Evolutionary conservation across 2,113 vertebrate species (phyloP).

Genomic region (Myxocyprinus asiaticus): DNA sequence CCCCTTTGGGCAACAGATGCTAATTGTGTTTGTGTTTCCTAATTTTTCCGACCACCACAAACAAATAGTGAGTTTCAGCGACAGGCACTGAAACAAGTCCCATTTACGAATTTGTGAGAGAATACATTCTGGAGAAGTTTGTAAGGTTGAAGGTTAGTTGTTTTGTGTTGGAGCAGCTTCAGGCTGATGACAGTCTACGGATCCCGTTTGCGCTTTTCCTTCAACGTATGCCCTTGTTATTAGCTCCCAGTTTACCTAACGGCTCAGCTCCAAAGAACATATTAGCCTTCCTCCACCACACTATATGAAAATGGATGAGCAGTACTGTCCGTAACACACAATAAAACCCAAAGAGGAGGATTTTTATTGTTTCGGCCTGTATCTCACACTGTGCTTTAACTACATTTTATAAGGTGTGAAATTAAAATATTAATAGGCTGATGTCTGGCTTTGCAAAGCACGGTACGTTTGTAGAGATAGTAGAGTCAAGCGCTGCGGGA

Average conservation of each 20-base stretch:
- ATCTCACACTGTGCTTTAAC: slow-evolving; percentile 59
- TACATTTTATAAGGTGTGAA: slow-evolving; percentile 75
- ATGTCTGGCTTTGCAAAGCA: slow-evolving; percentile 58
- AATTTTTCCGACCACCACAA: slow-evolving; percentile 25
- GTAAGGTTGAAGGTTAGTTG: not conserved
- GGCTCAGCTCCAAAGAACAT: slow-evolving; percentile 42
- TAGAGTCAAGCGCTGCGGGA: slow-evolving; percentile 26
- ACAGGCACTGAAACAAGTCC: slow-evolving; percentile 12
- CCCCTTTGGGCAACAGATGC: slow-evolving; percentile 10
- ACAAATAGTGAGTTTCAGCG: not conserved
- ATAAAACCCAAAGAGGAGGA: slow-evolving; percentile 56
- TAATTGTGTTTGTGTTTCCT: slow-evolving; percentile 48
- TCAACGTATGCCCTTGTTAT: slow-evolving; percentile 43
- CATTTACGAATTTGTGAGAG: not conserved
- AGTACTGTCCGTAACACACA: slow-evolving; percentile 55
- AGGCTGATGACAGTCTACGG: slow-evolving; percentile 31
- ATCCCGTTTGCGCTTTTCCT: slow-evolving; percentile 12
- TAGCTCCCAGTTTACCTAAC: slow-evolving; percentile 49
- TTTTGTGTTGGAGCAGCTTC: not conserved
- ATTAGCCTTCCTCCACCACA: slow-evolving; percentile 51
- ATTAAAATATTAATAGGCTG: slow-evolving; percentile 73
- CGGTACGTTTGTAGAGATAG: slow-evolving; percentile 43
- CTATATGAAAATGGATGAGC: slow-evolving; percentile 51
- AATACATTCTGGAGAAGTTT: not conserved
- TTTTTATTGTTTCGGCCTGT: slow-evolving; percentile 61